Conservation (phyloP, 2,797 vertebrate genomes). For the Pyrocephalus nanus region DNA sequence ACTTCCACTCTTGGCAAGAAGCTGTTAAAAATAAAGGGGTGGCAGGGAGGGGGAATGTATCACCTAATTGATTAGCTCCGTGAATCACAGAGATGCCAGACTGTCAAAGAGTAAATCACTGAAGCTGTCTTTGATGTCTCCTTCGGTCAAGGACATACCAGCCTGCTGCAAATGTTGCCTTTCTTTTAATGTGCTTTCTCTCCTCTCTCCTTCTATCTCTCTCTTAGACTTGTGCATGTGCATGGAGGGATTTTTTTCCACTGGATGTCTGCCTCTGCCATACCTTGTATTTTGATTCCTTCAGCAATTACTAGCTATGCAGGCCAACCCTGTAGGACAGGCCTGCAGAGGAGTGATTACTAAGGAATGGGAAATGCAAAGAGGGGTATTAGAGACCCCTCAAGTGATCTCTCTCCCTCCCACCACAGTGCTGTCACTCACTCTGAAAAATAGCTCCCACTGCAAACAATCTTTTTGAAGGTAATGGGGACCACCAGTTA, state of each 20-base stretch:
- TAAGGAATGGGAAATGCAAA: background rate
- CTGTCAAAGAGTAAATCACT: conserved; percentile 67
- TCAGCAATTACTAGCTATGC: background rate
- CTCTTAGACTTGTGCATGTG: background rate
- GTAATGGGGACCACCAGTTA: background rate
- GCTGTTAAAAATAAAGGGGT: conserved; percentile 40
- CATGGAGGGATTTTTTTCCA: background rate
- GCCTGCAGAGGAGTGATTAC: conserved; percentile 10
- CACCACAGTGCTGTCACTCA: background rate
- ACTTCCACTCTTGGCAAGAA: conserved; percentile 34
- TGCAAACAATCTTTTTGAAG: background rate
- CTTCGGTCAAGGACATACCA: conserved; percentile 45
- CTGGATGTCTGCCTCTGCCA: background rate
- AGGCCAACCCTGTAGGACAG: background rate
- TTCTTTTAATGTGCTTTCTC: conserved; percentile 35
- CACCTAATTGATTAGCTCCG: conserved; percentile 62
- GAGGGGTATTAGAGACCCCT: background rate
- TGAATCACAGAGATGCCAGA: conserved; percentile 61
- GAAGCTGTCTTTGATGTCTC: conserved; percentile 56
- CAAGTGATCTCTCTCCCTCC: background rate
- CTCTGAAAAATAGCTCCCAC: background rate
- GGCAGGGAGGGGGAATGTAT: conserved; percentile 20
- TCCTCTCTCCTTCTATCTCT: background rate
- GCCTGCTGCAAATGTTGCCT: conserved; percentile 6
- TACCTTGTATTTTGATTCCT: conserved; percentile 16